Percentiles rank a stretch among this genome's conserved stretches.
Conservation (phyloP, 2,113 vertebrate genomes). For the Argyrosomus japonicus region DNA sequence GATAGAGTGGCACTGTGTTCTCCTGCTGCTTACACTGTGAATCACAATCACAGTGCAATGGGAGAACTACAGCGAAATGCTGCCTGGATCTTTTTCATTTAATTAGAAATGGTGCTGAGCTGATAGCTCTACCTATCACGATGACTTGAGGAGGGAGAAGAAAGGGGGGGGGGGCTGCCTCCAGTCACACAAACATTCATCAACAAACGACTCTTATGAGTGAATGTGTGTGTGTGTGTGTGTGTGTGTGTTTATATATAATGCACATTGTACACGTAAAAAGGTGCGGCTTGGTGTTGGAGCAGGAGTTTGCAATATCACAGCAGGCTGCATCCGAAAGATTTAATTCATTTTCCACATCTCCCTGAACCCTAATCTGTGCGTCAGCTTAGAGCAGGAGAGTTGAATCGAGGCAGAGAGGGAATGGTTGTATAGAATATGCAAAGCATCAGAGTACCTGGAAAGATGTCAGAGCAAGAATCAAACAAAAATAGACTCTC, state of each 20-base stretch:
- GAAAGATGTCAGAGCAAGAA: slow-evolving; percentile 30
- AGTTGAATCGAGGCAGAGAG: slow-evolving; percentile 31
- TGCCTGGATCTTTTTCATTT: slow-evolving; percentile 50
- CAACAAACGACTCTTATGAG: background rate
- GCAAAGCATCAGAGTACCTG: slow-evolving; percentile 21
- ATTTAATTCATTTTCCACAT: slow-evolving; percentile 65
- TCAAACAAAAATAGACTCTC: slow-evolving; percentile 36
- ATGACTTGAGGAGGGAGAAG: slow-evolving; percentile 10
- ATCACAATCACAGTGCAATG: slow-evolving; percentile 37
- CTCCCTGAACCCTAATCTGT: slow-evolving; percentile 59
- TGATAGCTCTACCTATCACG: slow-evolving; percentile 23
- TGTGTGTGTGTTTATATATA: slow-evolving; percentile 15
- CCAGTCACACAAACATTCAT: slow-evolving; percentile 42
- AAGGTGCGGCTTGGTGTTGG: slow-evolving; percentile 28
- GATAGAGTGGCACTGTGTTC: slow-evolving; percentile 29
- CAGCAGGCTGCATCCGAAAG: slow-evolving; percentile 61
- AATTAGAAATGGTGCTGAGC: slow-evolving; percentile 58
- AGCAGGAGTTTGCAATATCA: slow-evolving; percentile 63
- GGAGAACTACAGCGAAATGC: slow-evolving; percentile 25
- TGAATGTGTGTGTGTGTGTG: slow-evolving; percentile 7
- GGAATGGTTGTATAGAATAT: slow-evolving; percentile 34
- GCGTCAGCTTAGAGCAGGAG: slow-evolving; percentile 18
- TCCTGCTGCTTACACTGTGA: slow-evolving; percentile 33
- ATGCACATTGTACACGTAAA: slow-evolving; percentile 43
- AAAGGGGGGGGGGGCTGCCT: background rate